Evolutionary conservation across 1,140 invertebrate species (phyloP), one percentile per base, ranked within the genome.

Genomic region (Cherax quadricarinatus): DNA sequence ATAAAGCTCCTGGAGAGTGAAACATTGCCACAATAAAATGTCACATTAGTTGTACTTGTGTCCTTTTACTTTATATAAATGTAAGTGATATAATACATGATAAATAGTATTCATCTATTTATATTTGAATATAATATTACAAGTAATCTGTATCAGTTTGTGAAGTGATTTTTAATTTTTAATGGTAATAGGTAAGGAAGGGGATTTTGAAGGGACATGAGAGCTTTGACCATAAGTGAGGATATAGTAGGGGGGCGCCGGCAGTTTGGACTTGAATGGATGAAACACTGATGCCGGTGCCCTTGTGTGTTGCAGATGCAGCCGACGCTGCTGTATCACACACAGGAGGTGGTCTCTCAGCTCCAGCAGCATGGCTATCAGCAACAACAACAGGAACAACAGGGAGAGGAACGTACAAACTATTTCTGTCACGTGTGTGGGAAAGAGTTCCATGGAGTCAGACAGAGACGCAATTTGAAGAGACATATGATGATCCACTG

Each of bases 401-500:
- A 73, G 60, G 49, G 70, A 41, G 83, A 80, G 79, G 89, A 86
- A 30, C 60, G 41, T 66, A 30, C n/a, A 10, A 78, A 91, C 1
- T 92, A 91, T 70, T 91, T 78, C 57, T 93, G 93, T 79, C 88
- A 91, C 57, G 62, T 92, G 87, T 93, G 93, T 73, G 91, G 88
- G 9, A 92, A 92, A 88, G 85, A 81, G 75, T 93, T 93, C 81
- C 87, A 90, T 51, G 91, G 93, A 41, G 91, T 92, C 41, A 90
- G 89, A 79, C 92, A 89, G 91, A 90, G 84, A 66, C 93, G 92
- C 49, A 92, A 93, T 57, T 93, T 94, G 60, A 88, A 94, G 83
- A 90, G 91, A 16, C 93, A 94, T 82, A 82, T 94, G 92, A 92
- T 92, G 89, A 94, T 94, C 87, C 98, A 98, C 95, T 98, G 98